phyloP scores from a whole-genome alignment of 2,888 invertebrate genomes.

The Clitarchus hookeri region DNA sequence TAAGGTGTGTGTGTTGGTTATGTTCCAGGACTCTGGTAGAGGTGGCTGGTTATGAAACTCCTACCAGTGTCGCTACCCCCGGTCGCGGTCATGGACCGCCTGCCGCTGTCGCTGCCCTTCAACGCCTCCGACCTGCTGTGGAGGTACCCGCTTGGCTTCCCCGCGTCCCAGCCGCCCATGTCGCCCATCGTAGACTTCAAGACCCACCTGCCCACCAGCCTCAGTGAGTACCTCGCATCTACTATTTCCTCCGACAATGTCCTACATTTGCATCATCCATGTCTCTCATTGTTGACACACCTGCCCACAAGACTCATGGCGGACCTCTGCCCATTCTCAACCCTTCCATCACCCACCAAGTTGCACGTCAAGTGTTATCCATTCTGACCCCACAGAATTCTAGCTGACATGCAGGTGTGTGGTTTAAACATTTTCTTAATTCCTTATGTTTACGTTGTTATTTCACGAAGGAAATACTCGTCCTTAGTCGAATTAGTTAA shows the following conservation, averaged over 20 bases:
- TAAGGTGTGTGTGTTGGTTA: not conserved
- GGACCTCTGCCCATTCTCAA: no score
- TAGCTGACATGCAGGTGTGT: not conserved
- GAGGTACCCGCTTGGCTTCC: conserved; percentile 72
- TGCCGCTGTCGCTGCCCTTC: conserved; percentile 77
- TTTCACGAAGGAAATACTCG: no score
- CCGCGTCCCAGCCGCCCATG: conserved; percentile 52
- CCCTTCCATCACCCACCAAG: no score
- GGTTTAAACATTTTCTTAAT: not conserved
- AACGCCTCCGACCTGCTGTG: conserved; percentile 81
- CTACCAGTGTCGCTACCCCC: conserved; percentile 67
- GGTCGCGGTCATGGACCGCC: conserved; percentile 73
- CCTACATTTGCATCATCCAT: conserved; percentile 43
- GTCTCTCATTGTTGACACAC: conserved; percentile 71
- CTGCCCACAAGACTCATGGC: conserved; percentile 84
- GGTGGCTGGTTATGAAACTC: conserved; percentile 55
- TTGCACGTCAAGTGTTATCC: no score
- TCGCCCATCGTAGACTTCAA: conserved; percentile 74
- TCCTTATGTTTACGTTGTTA: no score
- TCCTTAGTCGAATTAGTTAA: no score
- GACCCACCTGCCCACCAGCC: conserved; percentile 79
- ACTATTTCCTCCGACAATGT: not conserved
- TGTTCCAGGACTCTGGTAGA: conserved; percentile 29
- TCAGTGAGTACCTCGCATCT: conserved; percentile 55
- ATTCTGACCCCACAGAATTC: no score